A percentile compares a stretch with the other conserved stretches of the same genome.
Evolutionary conservation across 1,140 invertebrate species (phyloP).

Genomic region (Drosophila prosaltans): DNA sequence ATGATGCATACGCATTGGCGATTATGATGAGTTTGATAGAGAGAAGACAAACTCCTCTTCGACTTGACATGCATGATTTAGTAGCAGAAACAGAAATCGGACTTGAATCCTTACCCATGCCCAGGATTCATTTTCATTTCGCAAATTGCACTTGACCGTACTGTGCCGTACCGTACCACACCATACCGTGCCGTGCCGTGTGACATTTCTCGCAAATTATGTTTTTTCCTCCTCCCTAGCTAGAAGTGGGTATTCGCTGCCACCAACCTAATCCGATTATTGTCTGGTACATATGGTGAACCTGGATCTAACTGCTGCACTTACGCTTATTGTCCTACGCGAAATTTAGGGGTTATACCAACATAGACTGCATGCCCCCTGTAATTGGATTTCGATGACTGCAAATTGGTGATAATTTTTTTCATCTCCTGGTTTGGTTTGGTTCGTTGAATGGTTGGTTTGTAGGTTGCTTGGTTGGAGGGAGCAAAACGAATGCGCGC

Average conservation of each 20-base stretch:
- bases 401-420: constrained; percentile 83
- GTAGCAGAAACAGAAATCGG: constrained; percentile 32
- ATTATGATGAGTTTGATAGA: constrained; percentile 80
- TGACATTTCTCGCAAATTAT: constrained; percentile 82
- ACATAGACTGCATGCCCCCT: constrained; percentile 35
- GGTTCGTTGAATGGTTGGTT: too few relatives aligned
- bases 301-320: constrained; percentile 61
- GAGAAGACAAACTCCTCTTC: constrained; percentile 71
- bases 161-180: constrained; percentile 29
- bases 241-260: constrained; percentile 26
- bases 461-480: constrained; percentile 11
- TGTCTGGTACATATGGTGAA: constrained; percentile 36
- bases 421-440: constrained; percentile 3
- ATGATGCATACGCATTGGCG: constrained; percentile 73
- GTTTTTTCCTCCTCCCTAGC: constrained; percentile 57
- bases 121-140: constrained; percentile 60
- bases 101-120: constrained; percentile 14
- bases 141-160: constrained; percentile 76
- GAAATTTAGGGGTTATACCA: constrained; percentile 32
- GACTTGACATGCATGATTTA: constrained; percentile 82
- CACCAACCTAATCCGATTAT: constrained; percentile 78
- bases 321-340: constrained; percentile 49
- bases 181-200: constrained; percentile 55
- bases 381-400: constrained; percentile 83
- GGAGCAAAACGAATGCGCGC: constrained; percentile 31